Conservation (phyloP, 2,113 vertebrate species). For the Menidia beryllina region DNA sequence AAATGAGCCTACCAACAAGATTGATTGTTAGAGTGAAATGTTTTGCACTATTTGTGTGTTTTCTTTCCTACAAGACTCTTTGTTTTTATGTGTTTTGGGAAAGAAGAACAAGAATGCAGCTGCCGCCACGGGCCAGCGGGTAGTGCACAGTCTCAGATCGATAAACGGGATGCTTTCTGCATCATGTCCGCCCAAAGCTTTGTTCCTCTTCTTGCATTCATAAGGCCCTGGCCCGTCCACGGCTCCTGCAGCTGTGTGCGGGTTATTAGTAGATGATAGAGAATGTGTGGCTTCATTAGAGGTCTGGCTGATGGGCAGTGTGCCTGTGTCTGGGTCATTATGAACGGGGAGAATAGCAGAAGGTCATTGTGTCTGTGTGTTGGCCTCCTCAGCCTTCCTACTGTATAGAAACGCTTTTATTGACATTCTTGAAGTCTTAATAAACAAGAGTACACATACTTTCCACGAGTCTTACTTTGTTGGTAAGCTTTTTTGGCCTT, state of each 20-base stretch:
- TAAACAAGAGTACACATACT: constrained; percentile 78
- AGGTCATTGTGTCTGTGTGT: constrained; percentile 73
- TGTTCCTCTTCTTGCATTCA: constrained; percentile 59
- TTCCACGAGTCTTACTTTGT: constrained; percentile 71
- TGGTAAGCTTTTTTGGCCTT: constrained; percentile 64
- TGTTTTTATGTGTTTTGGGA: constrained; percentile 59
- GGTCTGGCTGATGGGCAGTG: constrained; percentile 73
- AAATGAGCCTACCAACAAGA: constrained; percentile 62
- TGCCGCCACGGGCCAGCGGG: constrained; percentile 38
- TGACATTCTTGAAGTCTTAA: constrained; percentile 79
- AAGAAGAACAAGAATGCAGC: constrained; percentile 59
- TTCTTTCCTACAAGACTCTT: constrained; percentile 39
- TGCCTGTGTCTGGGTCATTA: constrained; percentile 76
- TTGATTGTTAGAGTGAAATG: constrained; percentile 70
- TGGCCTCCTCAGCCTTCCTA: constrained; percentile 59
- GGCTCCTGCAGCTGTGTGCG: constrained; percentile 59
- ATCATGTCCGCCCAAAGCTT: constrained; percentile 66
- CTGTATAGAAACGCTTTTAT: constrained; percentile 76
- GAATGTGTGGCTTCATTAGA: constrained; percentile 75
- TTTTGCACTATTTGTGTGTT: constrained; percentile 50
- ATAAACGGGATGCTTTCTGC: constrained; percentile 74
- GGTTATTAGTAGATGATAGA: constrained; percentile 77
- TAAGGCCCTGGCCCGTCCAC: constrained; percentile 58
- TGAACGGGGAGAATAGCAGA: constrained; percentile 71
- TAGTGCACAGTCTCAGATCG: constrained; percentile 54